Base-by-base conservation (phyloP, 2,888 invertebrate species). In the Drosophila stalkeri region DNA sequence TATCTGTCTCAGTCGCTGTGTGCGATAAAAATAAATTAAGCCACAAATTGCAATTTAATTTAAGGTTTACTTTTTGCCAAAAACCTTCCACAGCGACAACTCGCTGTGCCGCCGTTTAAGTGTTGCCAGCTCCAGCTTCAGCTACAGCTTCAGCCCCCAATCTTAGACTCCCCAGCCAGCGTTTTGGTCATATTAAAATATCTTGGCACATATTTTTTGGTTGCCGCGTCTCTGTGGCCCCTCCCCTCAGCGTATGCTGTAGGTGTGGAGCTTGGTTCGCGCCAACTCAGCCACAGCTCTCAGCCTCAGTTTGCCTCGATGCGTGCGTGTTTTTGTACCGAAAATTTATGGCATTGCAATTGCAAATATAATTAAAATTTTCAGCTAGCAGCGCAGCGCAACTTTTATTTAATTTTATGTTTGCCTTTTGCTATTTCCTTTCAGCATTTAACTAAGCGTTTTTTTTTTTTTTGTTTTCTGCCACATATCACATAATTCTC, bases 331-430 rank as follows among this genome's bases (percentile, higher is more conserved):
- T 54, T 71, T 56, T 73, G 61, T 59, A 65, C 65, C 57, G 63
- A 63, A 81, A 85, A 86, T 87, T 89, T 84, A 86, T 84, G 81
- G 87, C 87, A 89, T 87, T 89, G 89, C 89, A 89, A 87, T 82
- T 81, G 86, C 86, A 86, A 86, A 86, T 87, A 89, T 89, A 86
- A 86, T 86, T 86, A 86, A 89, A 86, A 89, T 89, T 89, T 87
- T 81, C 81, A 81, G 77, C 83, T 81, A 72, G 65, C 72, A 77
- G 70, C 56, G 49, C 59, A 62, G 60, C 75, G 62, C 71, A 74
- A 39, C 79, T 75, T 79, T 79, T 72, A 75, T 79, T 78, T 68
- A 72, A 79, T 68, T 79, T 72, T 46, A 46, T 55, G 52, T 72
- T 79, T 59, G 43, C 33, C 31, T 31, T 27, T 27, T 62, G 62